These are phyloP conservation scores for Notoglanidium macrostoma DNA, from an alignment of 2,797 vertebrate species.

Conservation along the genomic window DNA sequence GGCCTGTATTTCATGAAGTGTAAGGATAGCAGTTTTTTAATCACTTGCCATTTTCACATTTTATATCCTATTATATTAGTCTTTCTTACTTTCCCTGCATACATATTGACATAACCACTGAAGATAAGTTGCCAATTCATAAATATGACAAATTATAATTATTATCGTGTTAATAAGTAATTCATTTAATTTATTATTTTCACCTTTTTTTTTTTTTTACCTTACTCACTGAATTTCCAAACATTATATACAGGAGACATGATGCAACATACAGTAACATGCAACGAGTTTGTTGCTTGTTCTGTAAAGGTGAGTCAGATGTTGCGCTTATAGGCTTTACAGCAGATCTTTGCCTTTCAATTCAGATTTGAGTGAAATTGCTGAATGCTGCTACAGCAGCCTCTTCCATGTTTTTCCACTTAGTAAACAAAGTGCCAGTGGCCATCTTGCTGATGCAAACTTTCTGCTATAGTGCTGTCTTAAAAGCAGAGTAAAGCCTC, in stretches of 20 bases:
- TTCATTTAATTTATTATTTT: background rate
- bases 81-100: background rate
- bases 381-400: background rate
- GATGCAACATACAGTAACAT: conserved; percentile 5
- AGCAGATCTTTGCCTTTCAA: background rate
- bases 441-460: conserved; percentile 22
- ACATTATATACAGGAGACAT: background rate
- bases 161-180: background rate
- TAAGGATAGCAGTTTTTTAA: background rate
- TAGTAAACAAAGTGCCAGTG: background rate
- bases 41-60: background rate
- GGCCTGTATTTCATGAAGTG: background rate
- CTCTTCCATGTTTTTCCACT: conserved; percentile 1
- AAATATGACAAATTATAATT: background rate
- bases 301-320: background rate
- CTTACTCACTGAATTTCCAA: background rate
- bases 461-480: background rate
- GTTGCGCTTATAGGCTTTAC: background rate
- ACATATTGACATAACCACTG: background rate
- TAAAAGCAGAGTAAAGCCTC: background rate
- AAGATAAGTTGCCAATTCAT: background rate
- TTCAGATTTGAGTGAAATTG: conserved; percentile 8
- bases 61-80: background rate
- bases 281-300: background rate
- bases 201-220: background rate